A percentile compares a stretch with the other conserved stretches of the same genome.
Conservation (phyloP, 2,888 invertebrate species). For the Crepidodera aurea region DNA sequence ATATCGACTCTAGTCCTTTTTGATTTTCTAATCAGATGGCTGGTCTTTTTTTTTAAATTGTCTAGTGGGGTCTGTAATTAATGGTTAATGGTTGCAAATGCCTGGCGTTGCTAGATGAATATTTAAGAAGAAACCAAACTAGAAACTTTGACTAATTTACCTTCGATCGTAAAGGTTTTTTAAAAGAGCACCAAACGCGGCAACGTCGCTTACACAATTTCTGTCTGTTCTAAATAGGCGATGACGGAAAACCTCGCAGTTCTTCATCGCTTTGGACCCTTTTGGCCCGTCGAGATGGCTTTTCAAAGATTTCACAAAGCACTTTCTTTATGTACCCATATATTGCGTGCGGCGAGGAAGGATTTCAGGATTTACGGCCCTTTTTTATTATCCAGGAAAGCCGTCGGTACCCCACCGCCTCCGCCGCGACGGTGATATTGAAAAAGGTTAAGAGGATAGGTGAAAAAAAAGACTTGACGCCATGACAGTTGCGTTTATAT, state of each 20-base stretch:
- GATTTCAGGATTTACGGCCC: slow-evolving; percentile 33
- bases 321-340: slow-evolving; percentile 12
- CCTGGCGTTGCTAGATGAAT: no score
- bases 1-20: slow-evolving; percentile 10
- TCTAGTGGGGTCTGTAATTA: no score
- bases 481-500: no score
- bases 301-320: background rate
- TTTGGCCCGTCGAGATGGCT: background rate
- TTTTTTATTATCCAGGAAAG: slow-evolving; percentile 32
- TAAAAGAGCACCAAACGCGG: no score
- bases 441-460: background rate
- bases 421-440: background rate
- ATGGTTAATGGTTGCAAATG: no score
- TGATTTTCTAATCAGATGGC: slow-evolving; percentile 12
- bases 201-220: background rate
- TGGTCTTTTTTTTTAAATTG: no score
- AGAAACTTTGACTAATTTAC: no score
- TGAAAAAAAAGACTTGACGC: background rate
- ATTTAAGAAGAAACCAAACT: no score
- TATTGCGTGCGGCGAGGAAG: slow-evolving; percentile 15
- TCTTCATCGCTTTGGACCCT: background rate
- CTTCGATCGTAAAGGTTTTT: no score
- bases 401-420: slow-evolving; percentile 18
- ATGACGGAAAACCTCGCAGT: background rate
- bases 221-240: background rate